Base-by-base conservation (phyloP, 2,797 vertebrate genomes). In the Telmatherina bonti region DNA sequence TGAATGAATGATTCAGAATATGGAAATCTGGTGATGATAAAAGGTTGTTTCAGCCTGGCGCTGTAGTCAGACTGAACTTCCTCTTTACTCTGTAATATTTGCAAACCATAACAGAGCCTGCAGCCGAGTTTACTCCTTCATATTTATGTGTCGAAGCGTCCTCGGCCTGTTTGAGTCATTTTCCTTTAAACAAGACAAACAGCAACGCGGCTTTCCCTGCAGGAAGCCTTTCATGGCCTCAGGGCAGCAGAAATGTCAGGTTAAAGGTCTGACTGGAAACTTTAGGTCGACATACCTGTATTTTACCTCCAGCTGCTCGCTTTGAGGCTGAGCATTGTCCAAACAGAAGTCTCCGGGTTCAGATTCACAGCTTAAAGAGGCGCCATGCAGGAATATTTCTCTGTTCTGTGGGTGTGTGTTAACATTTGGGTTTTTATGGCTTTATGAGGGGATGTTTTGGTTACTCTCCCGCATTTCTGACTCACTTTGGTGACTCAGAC, bases 31-130 rank as follows among this genome's bases (percentile, higher is more conserved):
- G 16, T 1, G 9, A 11, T 2, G 1, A 26, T 26, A 31, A 54
- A 55, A 29, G 4, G 8, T 11, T n/a, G n/a, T 13, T 9, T 15
- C 36, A 41, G 5, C 7, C 51, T 1, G 2, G 2, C 6, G 36
- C 10, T 36, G 7, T 27, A 22, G n/a, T 43, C 3, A 8, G 0
- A 3, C 16, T 31, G 13, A 1, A 71, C 61, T 79, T 83, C 85
- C 81, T 79, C 65, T 76, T 78, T 47, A 20, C 7, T 16, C 16
- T 0, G 20, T 20, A 20, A 51, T 10, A 62, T 76, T 74, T 87
- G 74, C 76, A 88, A 80, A 87, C 70, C 16, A 45, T 43, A 78
- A 70, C 20, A 2, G 18, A 3, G 5, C 3, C 11, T 30, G 38
- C 0, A 20, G 67, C 24, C 7, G 41, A 38, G 11, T 38, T 2